Evolutionary conservation across 2,113 vertebrate genomes (phyloP).

Genomic region (Oryzias curvinotus): DNA sequence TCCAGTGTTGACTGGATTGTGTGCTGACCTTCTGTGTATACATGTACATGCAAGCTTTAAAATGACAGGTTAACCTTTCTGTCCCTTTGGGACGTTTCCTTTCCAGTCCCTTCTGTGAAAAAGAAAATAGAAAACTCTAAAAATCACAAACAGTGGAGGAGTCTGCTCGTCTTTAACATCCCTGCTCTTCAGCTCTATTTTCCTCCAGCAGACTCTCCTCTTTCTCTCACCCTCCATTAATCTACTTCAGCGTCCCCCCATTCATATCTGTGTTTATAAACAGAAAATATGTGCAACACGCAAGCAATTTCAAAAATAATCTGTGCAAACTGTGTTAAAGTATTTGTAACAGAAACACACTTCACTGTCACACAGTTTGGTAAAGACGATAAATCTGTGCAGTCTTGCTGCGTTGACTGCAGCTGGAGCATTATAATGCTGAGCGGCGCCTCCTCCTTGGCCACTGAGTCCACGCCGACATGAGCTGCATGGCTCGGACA

Average conservation of each 20-base stretch:
- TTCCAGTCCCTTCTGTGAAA: conserved; percentile 19
- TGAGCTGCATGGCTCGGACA: conserved; percentile 22
- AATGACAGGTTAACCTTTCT: conserved; percentile 58
- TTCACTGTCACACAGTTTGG: not conserved
- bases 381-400: no score
- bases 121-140: conserved; percentile 40
- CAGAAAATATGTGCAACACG: conserved; percentile 17
- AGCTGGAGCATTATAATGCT: conserved; percentile 67
- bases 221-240: conserved; percentile 53
- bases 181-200: conserved; percentile 34
- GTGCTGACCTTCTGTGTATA: not conserved
- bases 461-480: conserved; percentile 31
- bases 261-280: conserved; percentile 53
- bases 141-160: conserved; percentile 50
- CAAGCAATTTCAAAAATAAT: conserved; percentile 10
- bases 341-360: not conserved
- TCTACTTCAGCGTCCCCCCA: conserved; percentile 61
- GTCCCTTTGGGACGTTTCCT: conserved; percentile 41
- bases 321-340: not conserved
- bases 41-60: conserved; percentile 24
- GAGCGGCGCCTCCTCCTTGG: conserved; percentile 50
- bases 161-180: conserved; percentile 48
- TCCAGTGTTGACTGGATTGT: conserved; percentile 11
- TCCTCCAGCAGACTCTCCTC: conserved; percentile 14
- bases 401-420: conserved; percentile 43